Base-by-base conservation (phyloP, 1,140 invertebrate genomes). In the Dendrolimus punctatus region DNA sequence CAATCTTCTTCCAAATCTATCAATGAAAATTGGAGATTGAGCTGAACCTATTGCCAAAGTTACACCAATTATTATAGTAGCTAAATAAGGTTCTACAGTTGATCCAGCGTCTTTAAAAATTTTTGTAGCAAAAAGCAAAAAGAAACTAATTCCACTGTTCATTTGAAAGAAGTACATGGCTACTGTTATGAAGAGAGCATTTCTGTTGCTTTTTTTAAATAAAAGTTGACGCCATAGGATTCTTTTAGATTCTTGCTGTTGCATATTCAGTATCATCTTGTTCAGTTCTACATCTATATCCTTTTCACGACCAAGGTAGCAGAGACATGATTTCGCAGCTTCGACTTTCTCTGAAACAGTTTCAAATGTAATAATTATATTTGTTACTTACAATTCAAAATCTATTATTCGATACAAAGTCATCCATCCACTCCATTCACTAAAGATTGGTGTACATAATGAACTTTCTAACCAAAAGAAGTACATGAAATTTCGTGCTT, bases 121-220 rank as follows among this genome's bases (percentile, higher is more conserved):
- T 4, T 71, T 64, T 4, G 84, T 82, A 0, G 88, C 78, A 57
- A 89, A 90, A 57, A 89, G 89, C 58, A 89, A 80, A 5, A 90
- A 67, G 5, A 84, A 87, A 60, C 89, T 62, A 23, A 81, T 65
- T 10, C 68, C 65, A 83, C 63, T 59, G 2, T 65, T 50, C 50
- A 77, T 68, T 57, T 89, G 88, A 55, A 90, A 56, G n/a, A 68
- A 52, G 6, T 55, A 62, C 5, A 71, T 47, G 9, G 54, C 42
- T 0, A 62, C 6, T 0, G 68, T 62, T 39, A 73, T 66, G 2
- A 64, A 46, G 7, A 77, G 57, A 8, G 59, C 62, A 47, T 46
- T 66, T 48, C 58, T 61, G 40, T 76, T 70, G 37, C 64, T 57
- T 50, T 62, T 66, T 0, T 62, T 9, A 5, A 46, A 56, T 41